A percentile compares a stretch with the other conserved stretches of the same genome.
phyloP scores from a whole-genome alignment of 2,888 invertebrate genomes.

The Cerceris rybyensis region DNA sequence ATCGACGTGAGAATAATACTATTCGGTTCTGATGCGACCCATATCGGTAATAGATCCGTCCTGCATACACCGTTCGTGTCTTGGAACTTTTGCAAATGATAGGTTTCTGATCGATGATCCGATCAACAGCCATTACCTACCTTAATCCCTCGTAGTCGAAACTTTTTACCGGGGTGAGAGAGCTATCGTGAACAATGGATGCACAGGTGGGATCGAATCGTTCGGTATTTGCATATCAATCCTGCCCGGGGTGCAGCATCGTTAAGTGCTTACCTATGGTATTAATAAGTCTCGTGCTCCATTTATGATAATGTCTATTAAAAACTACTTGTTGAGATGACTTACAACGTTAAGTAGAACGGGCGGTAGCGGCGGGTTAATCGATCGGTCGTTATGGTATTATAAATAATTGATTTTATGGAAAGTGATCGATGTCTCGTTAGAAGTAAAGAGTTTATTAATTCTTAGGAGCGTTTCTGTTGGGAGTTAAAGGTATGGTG shows the following conservation, averaged over 20 bases:
- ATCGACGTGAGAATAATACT: slow-evolving; percentile 42
- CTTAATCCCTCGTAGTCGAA: slow-evolving; percentile 33
- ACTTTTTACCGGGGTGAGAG: slow-evolving; percentile 37
- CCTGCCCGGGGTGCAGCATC: not conserved
- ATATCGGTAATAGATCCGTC: slow-evolving; percentile 34
- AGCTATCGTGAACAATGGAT: slow-evolving; percentile 31
- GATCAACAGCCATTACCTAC: slow-evolving; percentile 35
- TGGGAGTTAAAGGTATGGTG: no score
- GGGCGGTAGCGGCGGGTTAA: not conserved
- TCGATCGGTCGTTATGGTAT: not conserved
- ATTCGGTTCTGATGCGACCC: slow-evolving; percentile 37
- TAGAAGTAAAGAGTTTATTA: no score
- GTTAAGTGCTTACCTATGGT: slow-evolving; percentile 12
- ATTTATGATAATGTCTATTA: slow-evolving; percentile 18
- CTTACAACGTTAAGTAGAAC: slow-evolving; percentile 12
- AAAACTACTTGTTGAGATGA: slow-evolving; percentile 8
- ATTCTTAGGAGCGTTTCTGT: no score
- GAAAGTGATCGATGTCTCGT: no score
- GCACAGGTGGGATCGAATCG: slow-evolving; percentile 10
- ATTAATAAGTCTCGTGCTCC: slow-evolving; percentile 24
- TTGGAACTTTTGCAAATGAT: slow-evolving; percentile 46
- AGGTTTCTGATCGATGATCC: slow-evolving; percentile 49
- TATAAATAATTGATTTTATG: no score
- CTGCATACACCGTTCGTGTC: slow-evolving; percentile 27
- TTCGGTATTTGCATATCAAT: slow-evolving; percentile 44